Base-by-base conservation (phyloP, 2,888 invertebrate genomes). In the Resseliella maxima region DNA sequence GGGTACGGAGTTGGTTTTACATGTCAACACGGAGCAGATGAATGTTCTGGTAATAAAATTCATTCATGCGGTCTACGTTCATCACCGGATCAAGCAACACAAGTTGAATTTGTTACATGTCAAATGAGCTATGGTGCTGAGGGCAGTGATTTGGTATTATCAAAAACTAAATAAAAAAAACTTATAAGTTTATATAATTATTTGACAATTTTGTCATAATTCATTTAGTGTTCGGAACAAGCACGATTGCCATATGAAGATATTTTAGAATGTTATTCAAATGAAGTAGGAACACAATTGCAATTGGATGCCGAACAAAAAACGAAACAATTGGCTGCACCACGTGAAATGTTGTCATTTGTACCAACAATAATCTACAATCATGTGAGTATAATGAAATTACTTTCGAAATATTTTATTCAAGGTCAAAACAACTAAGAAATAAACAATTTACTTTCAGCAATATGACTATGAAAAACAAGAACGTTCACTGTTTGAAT, bases 11-110 rank as follows among this genome's bases (percentile, higher is more conserved):
- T 89, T 35, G 89, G 91, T 0, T 94, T 94, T 88, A 89, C 90
- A 87, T 94, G 94, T 88, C 94, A 94, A 89, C 94, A 94, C 88
- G 94, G 94, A 0, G 92, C 93, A 0, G 88, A 90, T 0, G 94
- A 94, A 89, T 94, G 94, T 87, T 89, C 90, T 85, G 94, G 94
- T 2, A 94, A 94, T 89, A 90, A 92, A 86, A 91, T 94, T 54
- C 94, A 94, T 89, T 93, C 94, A 72, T 94, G 94, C 89, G 92
- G 93, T 2, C 89, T 94, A 86, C 89, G 90, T 41, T 89, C 88
- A 87, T 88, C 91, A 88, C 87, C 88, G 88, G 24, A 54, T 8
- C 91, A 91, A 88, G 89, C 89, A 88, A 81, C 89, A 87, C 87
- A 92, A 91, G 90, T 92, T 41, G 89, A 90, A n/a, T 93, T 93